Base-by-base conservation (phyloP, 1,140 invertebrate species). In the Sitobion miscanthi region DNA sequence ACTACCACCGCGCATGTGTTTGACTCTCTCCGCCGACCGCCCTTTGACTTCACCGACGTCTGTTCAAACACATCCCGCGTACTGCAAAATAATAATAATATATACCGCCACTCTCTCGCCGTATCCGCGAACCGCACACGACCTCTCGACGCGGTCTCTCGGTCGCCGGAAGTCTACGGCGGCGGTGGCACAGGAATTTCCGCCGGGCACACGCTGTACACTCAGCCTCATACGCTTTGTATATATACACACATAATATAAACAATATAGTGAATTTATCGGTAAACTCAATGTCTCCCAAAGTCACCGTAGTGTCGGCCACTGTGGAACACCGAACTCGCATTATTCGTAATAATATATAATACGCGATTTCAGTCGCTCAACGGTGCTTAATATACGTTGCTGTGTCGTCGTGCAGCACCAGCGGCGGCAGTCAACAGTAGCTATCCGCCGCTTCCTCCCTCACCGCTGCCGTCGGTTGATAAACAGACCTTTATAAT, bases 401-500 rank as follows among this genome's bases (percentile, higher is more conserved):
- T 42, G 42, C n/a, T 77, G n/a, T 77, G 62, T 77, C n/a, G 17
- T 77, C 5, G 30, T n/a, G 42, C 83, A 5, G 83, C 38, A 42
- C 8, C 83, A 25, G 42, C 14, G 42, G 83, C 23, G 23, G 42
- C 8, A 42, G 38, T 85, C 3, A 38, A 38, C 83, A 85, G 42
- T 25, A 83, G 35, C 38, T 38, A 83, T 21, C 69, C 69, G 3
- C n/a, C n/a, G 14, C 30, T 21, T 11, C 23, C 38, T 47, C 7
- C 7, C 17, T 2, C 47, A 23, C 17, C 47, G 21, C 25, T 42
- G 3, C 42, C 42, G 42, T 30, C 0, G 25, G 47, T 88, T 21
- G 86, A 88, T n/a, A 88, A 88, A 88, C 47, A 88, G 47, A 88
- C 86, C 47, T 49, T 87, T 52, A 52, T n/a, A 87, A 25, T 30